These are phyloP conservation scores for Autographa gamma DNA, from an alignment of 2,888 invertebrate species.

Conservation along the genomic window DNA sequence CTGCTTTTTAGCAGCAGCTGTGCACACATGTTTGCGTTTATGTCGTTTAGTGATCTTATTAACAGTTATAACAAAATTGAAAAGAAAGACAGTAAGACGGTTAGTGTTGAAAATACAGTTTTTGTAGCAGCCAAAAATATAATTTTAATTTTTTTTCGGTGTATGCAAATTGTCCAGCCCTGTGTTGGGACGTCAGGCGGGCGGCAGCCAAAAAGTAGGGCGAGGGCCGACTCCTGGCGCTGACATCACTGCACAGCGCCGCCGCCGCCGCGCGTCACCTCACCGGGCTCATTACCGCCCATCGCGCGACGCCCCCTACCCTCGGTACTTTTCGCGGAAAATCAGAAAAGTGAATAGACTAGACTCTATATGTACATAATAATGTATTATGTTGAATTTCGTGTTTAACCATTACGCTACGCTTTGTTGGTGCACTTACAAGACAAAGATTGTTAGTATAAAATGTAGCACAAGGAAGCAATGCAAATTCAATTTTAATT, in stretches of 20 bases:
- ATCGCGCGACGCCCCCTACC: not conserved
- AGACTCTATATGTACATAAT: too few species aligned
- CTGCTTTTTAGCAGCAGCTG: too few species aligned
- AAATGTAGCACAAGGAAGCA: not conserved
- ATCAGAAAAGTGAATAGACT: not conserved
- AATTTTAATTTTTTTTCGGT: too few species aligned
- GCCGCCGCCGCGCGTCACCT: conserved; percentile 25
- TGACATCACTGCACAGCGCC: conserved; percentile 25
- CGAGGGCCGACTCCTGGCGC: conserved; percentile 18
- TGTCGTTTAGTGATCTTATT: too few species aligned
- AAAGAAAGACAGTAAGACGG: too few species aligned
- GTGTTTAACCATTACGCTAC: not conserved
- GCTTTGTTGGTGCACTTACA: too few species aligned
- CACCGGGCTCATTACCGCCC: conserved; percentile 13
- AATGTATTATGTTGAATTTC: not conserved
- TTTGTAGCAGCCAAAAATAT: too few species aligned
- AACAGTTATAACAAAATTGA: too few species aligned
- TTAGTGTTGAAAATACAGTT: too few species aligned
- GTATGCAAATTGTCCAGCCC: not conserved
- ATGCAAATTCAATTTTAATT: not conserved
- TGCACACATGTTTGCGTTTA: too few species aligned
- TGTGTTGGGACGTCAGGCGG: not conserved
- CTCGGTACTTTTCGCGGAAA: too few species aligned
- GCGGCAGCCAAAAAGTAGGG: not conserved
- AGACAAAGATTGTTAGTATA: not conserved